phyloP scores from a whole-genome alignment of 2,888 invertebrate species.

The Oligia strigilis region DNA sequence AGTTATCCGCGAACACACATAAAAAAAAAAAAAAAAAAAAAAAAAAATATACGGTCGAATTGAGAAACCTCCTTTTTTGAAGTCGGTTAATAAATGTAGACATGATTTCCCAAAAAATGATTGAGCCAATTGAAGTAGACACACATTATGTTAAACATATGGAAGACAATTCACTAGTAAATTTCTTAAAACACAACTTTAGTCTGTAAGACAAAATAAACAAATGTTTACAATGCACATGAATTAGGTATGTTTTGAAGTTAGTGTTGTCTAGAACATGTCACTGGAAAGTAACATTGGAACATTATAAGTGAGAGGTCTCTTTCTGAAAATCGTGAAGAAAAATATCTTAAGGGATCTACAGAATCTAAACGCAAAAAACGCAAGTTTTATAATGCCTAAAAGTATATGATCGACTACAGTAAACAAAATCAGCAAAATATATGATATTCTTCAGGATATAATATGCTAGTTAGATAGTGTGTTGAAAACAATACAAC shows the following conservation, averaged over 20 bases:
- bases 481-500: too few relatives aligned
- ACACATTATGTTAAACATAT: not conserved
- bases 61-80: too few relatives aligned
- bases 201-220: not conserved
- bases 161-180: not conserved
- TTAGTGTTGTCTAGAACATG: not conserved
- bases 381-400: too few relatives aligned
- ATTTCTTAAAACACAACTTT: not conserved
- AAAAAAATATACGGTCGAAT: too few relatives aligned
- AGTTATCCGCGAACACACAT: too few relatives aligned
- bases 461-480: too few relatives aligned
- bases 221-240: not conserved
- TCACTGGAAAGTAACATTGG: not conserved
- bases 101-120: not conserved
- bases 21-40: too few relatives aligned
- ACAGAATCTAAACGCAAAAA: too few relatives aligned
- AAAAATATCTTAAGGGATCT: too few relatives aligned
- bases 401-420: too few relatives aligned
- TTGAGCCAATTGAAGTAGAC: not conserved
- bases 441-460: too few relatives aligned
- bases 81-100: not conserved
- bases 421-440: too few relatives aligned
- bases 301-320: not conserved
- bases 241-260: constrained; percentile 7
- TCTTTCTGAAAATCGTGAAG: not conserved